Evolutionary conservation across 2,888 invertebrate genomes (phyloP).

Genomic region (Sipunculus nudus): DNA sequence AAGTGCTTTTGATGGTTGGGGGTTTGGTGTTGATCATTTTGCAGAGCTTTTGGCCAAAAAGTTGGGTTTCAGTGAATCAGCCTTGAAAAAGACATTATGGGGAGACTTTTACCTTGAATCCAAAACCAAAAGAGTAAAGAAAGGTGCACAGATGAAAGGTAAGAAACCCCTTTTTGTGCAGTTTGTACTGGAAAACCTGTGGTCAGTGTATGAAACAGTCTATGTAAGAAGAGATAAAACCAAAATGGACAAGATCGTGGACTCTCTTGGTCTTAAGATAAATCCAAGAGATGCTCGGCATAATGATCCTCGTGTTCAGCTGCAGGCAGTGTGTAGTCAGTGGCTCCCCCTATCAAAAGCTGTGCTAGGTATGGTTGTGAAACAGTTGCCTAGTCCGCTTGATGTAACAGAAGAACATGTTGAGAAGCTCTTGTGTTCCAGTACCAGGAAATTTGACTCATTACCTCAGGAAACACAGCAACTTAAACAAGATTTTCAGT

Average conservation of each 20-base stretch:
- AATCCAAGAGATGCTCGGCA: conserved; percentile 77
- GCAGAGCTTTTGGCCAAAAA: conserved; percentile 80
- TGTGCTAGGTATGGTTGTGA: conserved; percentile 83
- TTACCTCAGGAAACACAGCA: conserved; percentile 77
- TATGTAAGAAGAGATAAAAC: conserved; percentile 72
- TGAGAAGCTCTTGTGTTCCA: conserved; percentile 83
- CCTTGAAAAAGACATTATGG: conserved; percentile 86
- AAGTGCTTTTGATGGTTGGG: conserved; percentile 97
- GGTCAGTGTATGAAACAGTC: conserved; percentile 88
- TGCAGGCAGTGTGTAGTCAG: conserved; percentile 84
- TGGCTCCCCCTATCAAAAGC: conserved; percentile 89
- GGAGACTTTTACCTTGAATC: conserved; percentile 90
- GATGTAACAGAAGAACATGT: conserved; percentile 80
- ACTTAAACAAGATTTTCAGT: conserved; percentile 72
- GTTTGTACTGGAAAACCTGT: conserved; percentile 88
- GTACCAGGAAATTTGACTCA: conserved; percentile 75
- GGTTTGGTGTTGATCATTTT: conserved; percentile 81
- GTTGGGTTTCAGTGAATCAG: conserved; percentile 77
- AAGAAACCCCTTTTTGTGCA: conserved; percentile 94
- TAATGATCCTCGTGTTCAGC: conserved; percentile 79
- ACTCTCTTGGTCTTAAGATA: conserved; percentile 76
- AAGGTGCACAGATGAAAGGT: conserved; percentile 88
- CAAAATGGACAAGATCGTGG: conserved; percentile 66
- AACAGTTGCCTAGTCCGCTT: conserved; percentile 83
- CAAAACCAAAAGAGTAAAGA: conserved; percentile 83